Evolutionary conservation across 2,888 invertebrate species (phyloP), one percentile per base, ranked within the genome.

Genomic region (Lingula anatina): DNA sequence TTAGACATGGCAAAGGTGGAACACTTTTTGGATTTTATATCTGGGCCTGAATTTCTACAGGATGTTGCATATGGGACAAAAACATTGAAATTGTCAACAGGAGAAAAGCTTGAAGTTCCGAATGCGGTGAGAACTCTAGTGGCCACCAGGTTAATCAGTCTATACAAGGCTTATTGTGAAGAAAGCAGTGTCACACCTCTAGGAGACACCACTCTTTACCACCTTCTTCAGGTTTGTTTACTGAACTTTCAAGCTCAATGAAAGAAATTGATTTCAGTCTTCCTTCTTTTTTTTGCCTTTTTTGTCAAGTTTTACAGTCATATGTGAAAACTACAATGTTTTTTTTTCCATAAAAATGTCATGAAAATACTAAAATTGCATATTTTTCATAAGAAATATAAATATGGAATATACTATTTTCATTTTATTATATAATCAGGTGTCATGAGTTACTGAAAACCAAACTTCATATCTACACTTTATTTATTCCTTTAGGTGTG

Each of bases 31-130:
- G 39, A 39, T 18, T 39, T 39, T 20, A 18, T 39, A n/a, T 39
- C 39, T 18, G 18, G 39, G 18, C 39, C 39, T 18, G 39, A 39
- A 18, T 39, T 39, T 18, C 15, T 39, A n/a, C 39, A 39, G 18
- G 39, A 39, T 39, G 39, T 39, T 7, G 39, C 39, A 9, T 39
- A 39, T 39, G 39, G 39, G 18, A 39, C 39, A 15, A 39, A 20
- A 18, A 39, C 12, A 7, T 12, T 39, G 39, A 39, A 39, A 20
- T 15, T 39, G 39, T 12, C 12, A 7, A 12, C 15, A 12, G 39
- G 39, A 39, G 39, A 39, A 18, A 39, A 39, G 20, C 20, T 39
- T 7, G 39, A 39, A 18, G 18, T 39, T 20, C 39, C 39, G 7
- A 39, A 39, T 24, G 41, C 24, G 20, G 23, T 41, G 15, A 18